Conservation (phyloP, 2,113 vertebrate species). For the Cariama cristata region DNA sequence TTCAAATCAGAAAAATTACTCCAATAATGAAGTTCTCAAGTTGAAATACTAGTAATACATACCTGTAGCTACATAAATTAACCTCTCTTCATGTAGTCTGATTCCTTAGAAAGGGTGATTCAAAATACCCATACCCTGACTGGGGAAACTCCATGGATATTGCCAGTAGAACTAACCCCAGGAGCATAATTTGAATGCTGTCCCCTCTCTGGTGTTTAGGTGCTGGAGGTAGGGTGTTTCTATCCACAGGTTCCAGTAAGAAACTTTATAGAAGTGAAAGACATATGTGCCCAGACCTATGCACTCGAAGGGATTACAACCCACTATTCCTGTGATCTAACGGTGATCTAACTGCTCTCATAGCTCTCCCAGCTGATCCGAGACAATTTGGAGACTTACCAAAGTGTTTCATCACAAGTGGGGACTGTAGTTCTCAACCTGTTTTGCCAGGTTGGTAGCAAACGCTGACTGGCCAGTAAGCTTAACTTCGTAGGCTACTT, state of each 20-base stretch:
- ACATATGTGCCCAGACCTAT: not conserved
- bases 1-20: not conserved
- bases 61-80: not conserved
- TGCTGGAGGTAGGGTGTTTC: not conserved
- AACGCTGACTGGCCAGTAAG: not conserved
- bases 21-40: not conserved
- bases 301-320: not conserved
- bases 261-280: not conserved
- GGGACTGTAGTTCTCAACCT: not conserved
- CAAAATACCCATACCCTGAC: not conserved
- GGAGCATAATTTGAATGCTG: not conserved
- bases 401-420: not conserved
- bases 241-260: not conserved
- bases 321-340: not conserved
- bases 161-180: not conserved
- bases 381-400: not conserved
- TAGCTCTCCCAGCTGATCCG: not conserved
- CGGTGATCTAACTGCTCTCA: not conserved
- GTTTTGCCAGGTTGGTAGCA: not conserved
- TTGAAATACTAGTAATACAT: not conserved
- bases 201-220: not conserved
- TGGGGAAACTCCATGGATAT: not conserved
- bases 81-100: not conserved
- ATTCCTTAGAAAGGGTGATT: not conserved
- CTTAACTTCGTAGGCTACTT: not conserved